Base-by-base conservation (phyloP, 2,888 invertebrate genomes). In the Gymnosoma rotundatum region DNA sequence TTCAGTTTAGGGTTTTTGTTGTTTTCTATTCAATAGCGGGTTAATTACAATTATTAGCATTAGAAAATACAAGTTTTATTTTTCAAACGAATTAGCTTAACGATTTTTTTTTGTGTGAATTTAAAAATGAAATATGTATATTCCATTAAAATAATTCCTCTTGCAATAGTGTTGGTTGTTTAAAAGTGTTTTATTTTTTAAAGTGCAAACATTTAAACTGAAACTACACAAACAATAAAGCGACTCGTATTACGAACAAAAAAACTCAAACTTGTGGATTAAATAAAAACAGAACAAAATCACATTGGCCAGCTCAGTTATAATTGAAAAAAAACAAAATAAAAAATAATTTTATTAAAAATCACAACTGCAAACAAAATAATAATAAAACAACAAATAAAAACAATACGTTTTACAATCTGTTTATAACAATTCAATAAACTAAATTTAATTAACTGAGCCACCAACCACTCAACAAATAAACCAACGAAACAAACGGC, bases 361-460 rank as follows among this genome's bases (percentile, higher is more conserved):
- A 42, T 36, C 60, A 36, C 58, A 66, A 36, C 8, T 56, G 38
- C 25, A 69, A 78, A 8, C 6, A 36, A 32, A 32, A 75, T 10
- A 69, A 60, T 54, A 56, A 70, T n/a, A 76, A 64, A 16, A 60
- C 3, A 58, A 38, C 38, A 56, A n/a, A n/a, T n/a, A n/a, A n/a
- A n/a, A n/a, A 32, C 16, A 12, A 58, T 7, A 60, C 20, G 38
- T 42, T 42, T 42, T 25, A 56, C 25, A 42, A 18, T 69, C 56
- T 56, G 42, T 56, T 42, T 54, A 54, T 56, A 54, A 42, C 25
- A 66, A 45, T 45, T 76, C 50, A 38, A 67, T 25, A 42, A 52
- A n/a, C 54, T 25, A 64, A 58, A 79, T 54, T 58, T 21, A 72
- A 72, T 72, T 56, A 78, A 78, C 56, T 70, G 18, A 58, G 36